These are phyloP conservation scores for Pardalotus punctatus DNA, from an alignment of 2,113 vertebrate species.

Conservation along the genomic window DNA sequence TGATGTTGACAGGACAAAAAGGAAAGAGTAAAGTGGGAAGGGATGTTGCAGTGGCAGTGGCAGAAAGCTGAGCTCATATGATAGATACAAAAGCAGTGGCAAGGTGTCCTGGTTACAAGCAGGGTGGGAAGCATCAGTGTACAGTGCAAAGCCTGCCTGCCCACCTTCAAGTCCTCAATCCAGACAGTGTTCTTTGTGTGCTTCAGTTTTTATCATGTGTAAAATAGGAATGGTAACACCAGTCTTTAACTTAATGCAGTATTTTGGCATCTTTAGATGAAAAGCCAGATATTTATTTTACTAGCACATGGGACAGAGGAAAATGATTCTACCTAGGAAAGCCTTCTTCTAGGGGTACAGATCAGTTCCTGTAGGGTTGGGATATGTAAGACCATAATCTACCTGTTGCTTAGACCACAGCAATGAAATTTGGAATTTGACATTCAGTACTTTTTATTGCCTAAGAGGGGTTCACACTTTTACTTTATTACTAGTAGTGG, in stretches of 20 bases:
- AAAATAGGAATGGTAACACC: neutral
- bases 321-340: neutral
- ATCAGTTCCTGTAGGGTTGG: neutral
- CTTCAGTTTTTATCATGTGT: neutral
- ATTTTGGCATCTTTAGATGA: neutral
- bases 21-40: neutral
- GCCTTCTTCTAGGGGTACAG: neutral
- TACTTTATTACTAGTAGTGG: neutral
- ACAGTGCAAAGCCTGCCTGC: neutral
- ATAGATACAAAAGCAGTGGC: neutral
- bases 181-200: neutral
- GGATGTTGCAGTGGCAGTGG: neutral
- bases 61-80: rapidly evolving
- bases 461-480: neutral
- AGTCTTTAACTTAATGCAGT: neutral
- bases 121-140: neutral
- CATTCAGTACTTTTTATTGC: neutral
- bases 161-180: neutral
- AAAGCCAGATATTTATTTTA: neutral
- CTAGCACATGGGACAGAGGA: neutral
- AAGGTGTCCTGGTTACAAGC: neutral
- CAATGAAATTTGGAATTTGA: neutral
- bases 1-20: neutral
- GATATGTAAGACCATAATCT: neutral
- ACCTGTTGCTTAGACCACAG: neutral